phyloP scores from a whole-genome alignment of 2,888 invertebrate genomes.

The Nycteola revayana region DNA sequence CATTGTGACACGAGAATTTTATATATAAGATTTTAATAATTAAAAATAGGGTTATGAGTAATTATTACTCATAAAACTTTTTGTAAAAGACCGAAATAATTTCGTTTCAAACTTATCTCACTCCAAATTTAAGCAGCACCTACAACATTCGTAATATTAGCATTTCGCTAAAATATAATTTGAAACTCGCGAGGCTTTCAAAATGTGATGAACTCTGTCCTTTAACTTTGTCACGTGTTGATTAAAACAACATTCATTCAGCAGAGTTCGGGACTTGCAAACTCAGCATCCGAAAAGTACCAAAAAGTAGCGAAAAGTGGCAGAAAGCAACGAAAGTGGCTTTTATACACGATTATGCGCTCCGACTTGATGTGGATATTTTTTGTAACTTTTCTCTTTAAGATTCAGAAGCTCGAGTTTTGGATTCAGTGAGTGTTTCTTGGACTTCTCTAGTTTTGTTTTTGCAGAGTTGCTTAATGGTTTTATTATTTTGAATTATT shows the following conservation, averaged over 20 bases:
- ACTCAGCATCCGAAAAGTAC: slow-evolving; percentile 28
- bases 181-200: too few species aligned
- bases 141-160: too few species aligned
- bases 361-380: slow-evolving; percentile 34
- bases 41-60: too few species aligned
- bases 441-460: slow-evolving; percentile 14
- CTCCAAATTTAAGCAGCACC: too few species aligned
- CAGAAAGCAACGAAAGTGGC: slow-evolving; percentile 20
- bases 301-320: slow-evolving; percentile 9
- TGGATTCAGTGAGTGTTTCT: slow-evolving; percentile 24
- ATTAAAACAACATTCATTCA: slow-evolving; percentile 55
- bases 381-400: slow-evolving; percentile 33
- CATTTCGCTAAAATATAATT: too few species aligned
- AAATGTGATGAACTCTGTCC: slow-evolving; percentile 12
- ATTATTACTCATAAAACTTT: too few species aligned
- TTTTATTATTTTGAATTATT: slow-evolving; percentile 25
- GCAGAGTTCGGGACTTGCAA: slow-evolving; percentile 34
- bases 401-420: slow-evolving; percentile 18
- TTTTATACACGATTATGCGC: slow-evolving; percentile 46
- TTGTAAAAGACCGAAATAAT: too few species aligned
- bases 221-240: slow-evolving; percentile 44
- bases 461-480: slow-evolving; percentile 24
- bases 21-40: too few species aligned
- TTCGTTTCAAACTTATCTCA: too few species aligned
- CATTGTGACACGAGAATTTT: too few species aligned